Evolutionary conservation across 2,888 invertebrate genomes (phyloP).

Genomic region (Noctua janthe): DNA sequence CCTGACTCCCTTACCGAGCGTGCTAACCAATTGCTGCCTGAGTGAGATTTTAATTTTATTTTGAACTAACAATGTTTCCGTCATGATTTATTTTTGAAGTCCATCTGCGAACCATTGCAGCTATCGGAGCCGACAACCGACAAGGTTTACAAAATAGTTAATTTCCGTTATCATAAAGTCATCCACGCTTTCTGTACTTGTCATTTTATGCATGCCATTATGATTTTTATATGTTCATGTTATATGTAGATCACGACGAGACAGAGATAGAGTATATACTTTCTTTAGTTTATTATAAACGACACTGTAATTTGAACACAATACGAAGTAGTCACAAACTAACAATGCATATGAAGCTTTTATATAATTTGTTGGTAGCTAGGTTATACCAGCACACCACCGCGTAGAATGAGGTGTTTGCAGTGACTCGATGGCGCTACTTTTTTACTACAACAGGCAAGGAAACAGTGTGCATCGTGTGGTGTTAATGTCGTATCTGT

Average conservation of each 20-base stretch:
- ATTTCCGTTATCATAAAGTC: slow-evolving; percentile 67
- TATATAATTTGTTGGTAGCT: slow-evolving; percentile 75
- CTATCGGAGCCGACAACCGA: slow-evolving; percentile 61
- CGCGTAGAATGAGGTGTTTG: slow-evolving; percentile 71
- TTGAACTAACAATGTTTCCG: slow-evolving; percentile 82
- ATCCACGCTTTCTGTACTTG: slow-evolving; percentile 80
- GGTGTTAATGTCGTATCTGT: slow-evolving; percentile 70
- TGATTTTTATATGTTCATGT: slow-evolving; percentile 82
- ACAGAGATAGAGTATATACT: slow-evolving; percentile 72
- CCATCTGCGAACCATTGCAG: slow-evolving; percentile 78
- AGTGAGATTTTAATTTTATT: slow-evolving; percentile 85
- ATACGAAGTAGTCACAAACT: slow-evolving; percentile 82
- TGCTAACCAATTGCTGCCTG: slow-evolving; percentile 90
- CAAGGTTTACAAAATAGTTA: slow-evolving; percentile 67
- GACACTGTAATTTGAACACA: slow-evolving; percentile 84
- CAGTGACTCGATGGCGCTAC: slow-evolving; percentile 86
- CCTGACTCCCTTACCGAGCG: slow-evolving; percentile 79
- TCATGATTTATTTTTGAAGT: slow-evolving; percentile 90
- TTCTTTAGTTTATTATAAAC: slow-evolving; percentile 73
- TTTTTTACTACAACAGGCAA: slow-evolving; percentile 90
- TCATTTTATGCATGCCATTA: slow-evolving; percentile 86
- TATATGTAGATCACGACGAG: slow-evolving; percentile 75
- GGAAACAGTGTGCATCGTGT: slow-evolving; percentile 69
- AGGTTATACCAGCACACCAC: slow-evolving; percentile 73
- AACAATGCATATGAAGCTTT: slow-evolving; percentile 82